Conservation (phyloP, 23 tunicate genomes). For the Ascidia mentula region DNA sequence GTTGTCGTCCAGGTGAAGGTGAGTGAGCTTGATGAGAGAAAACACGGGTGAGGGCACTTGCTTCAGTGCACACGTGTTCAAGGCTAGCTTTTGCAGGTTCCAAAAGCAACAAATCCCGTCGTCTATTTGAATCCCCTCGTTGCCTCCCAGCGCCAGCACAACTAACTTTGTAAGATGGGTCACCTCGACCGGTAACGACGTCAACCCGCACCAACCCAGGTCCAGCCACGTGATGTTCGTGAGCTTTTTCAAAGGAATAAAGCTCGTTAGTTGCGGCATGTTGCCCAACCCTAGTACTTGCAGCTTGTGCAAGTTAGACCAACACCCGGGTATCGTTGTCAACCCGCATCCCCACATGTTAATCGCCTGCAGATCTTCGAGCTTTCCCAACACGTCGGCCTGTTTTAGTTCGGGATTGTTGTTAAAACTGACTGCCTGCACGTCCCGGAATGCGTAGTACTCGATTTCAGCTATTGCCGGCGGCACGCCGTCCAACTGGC, state of each 20-base stretch:
- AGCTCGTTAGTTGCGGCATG: constrained; percentile 41
- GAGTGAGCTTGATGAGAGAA: constrained; percentile 59
- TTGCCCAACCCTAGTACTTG: constrained; percentile 79
- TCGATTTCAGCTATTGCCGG: constrained; percentile 82
- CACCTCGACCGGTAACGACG: constrained; percentile 73
- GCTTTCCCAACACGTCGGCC: constrained; percentile 83
- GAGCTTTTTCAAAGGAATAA: constrained; percentile 48
- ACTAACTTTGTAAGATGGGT: constrained; percentile 72
- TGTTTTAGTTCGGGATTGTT: constrained; percentile 60
- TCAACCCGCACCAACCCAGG: constrained; percentile 86
- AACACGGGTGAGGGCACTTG: constrained; percentile 53
- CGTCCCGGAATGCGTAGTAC: constrained; percentile 91
- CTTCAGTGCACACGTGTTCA: constrained; percentile 72
- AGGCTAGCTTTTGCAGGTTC: constrained; percentile 70
- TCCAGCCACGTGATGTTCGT: constrained; percentile 78
- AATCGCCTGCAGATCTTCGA: constrained; percentile 71
- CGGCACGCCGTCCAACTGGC: constrained; percentile 70
- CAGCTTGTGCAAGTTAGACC: constrained; percentile 67
- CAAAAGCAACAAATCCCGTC: constrained; percentile 78
- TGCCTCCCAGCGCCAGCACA: constrained; percentile 83
- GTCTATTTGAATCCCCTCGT: constrained; percentile 75
- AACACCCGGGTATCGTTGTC: constrained; percentile 52
- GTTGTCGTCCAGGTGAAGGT: constrained; percentile 86
- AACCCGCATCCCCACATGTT: constrained; percentile 90
- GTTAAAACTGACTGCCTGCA: constrained; percentile 92